Conservation (phyloP, 2,888 invertebrate species). For the Gandaritis pyraliata region DNA sequence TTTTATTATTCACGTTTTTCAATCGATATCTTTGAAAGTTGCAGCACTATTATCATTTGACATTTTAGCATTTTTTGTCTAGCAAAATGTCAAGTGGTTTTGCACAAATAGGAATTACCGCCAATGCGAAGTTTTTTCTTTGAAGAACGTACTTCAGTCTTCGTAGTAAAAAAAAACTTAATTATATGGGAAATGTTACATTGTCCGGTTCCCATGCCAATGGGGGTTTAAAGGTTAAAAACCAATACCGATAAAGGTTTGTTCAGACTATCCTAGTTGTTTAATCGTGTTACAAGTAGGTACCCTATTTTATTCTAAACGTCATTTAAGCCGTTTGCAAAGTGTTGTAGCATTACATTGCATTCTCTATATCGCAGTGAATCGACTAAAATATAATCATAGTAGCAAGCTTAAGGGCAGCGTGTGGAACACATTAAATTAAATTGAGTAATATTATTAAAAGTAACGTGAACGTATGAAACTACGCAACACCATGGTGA, state of each 20-base stretch:
- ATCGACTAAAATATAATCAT: background rate
- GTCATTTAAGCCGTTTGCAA: too few relatives aligned
- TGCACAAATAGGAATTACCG: background rate
- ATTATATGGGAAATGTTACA: background rate
- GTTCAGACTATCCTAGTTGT: too few relatives aligned
- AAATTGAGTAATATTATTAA: conserved; percentile 42
- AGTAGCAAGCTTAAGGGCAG: conserved; percentile 11
- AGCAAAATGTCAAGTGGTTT: conserved; percentile 4
- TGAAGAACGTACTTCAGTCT: background rate
- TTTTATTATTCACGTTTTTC: conserved; percentile 37
- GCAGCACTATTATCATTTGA: conserved; percentile 18
- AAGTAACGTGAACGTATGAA: conserved; percentile 38
- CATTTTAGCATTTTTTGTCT: conserved; percentile 8
- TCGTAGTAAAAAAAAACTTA: background rate
- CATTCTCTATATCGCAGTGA: too few relatives aligned
- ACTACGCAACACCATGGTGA: conserved; percentile 52
- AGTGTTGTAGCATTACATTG: too few relatives aligned
- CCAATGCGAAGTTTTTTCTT: background rate
- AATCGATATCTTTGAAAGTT: conserved; percentile 29
- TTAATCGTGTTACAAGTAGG: too few relatives aligned
- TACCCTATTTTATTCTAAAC: too few relatives aligned
- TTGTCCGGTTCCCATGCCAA: too few relatives aligned
- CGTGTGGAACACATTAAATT: conserved; percentile 39
- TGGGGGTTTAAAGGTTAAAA: too few relatives aligned
- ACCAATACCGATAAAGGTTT: too few relatives aligned